Evolutionary conservation across 2,888 invertebrate genomes (phyloP).

Genomic region (Caenorhabditis uteleia): DNA sequence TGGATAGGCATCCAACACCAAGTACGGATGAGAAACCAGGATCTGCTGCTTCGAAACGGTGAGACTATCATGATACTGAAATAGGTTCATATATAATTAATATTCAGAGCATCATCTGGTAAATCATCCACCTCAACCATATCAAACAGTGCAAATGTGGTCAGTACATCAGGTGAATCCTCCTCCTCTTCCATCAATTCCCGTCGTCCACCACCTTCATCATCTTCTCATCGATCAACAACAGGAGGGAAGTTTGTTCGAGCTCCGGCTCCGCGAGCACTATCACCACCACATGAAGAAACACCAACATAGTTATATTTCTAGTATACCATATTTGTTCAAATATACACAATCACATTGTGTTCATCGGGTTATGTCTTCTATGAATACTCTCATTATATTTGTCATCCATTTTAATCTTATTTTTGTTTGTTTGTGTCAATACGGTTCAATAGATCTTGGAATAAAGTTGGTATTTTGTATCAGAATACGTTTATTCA

Average conservation of each 20-base stretch:
- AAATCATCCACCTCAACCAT: too few relatives aligned
- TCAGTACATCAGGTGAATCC: too few relatives aligned
- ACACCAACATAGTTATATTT: conserved; percentile 1
- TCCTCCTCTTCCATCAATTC: too few relatives aligned
- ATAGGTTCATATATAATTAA: too few relatives aligned
- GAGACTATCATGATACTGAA: neutral
- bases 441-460: too few relatives aligned
- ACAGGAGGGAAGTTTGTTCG: conserved; percentile 21
- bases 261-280: conserved; percentile 26
- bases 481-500: too few relatives aligned
- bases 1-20: neutral
- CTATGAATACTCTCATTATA: neutral
- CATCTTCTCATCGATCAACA: conserved; percentile 4
- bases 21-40: conserved; percentile 1
- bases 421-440: too few relatives aligned
- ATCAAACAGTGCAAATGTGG: too few relatives aligned
- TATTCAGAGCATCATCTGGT: conserved; percentile 14
- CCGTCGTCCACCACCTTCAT: neutral
- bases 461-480: too few relatives aligned
- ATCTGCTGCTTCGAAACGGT: conserved; percentile 10
- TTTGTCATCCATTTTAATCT: neutral
- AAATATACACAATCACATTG: too few relatives aligned
- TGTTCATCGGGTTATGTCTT: neutral
- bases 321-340: neutral
- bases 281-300: conserved; percentile 23